Evolutionary conservation across 2,888 invertebrate genomes (phyloP).

Genomic region (Ornithoptera priamus): DNA sequence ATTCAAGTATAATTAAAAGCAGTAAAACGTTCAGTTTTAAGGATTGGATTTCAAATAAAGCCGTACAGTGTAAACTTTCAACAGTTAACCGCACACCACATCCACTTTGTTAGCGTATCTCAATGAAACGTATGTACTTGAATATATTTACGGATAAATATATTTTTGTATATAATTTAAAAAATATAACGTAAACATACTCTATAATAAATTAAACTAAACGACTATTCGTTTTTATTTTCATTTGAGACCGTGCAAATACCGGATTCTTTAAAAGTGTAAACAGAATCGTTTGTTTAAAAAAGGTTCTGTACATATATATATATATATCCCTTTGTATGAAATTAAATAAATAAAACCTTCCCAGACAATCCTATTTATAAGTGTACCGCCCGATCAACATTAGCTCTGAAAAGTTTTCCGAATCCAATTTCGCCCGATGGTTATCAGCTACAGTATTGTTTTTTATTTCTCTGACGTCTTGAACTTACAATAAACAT

Average conservation of each 20-base stretch:
- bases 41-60: constrained; percentile 24
- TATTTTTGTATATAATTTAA: no score
- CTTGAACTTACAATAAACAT: constrained; percentile 13
- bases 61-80: constrained; percentile 21
- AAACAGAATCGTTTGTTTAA: not conserved
- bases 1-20: constrained; percentile 2
- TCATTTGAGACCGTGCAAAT: not conserved
- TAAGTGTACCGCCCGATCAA: constrained; percentile 24
- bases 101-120: constrained; percentile 19
- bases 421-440: constrained; percentile 25
- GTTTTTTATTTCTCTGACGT: constrained; percentile 11
- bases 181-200: no score
- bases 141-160: constrained; percentile 8
- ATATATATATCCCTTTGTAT: not conserved
- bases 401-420: constrained; percentile 25
- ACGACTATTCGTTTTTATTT: no score
- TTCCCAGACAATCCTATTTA: constrained; percentile 12
- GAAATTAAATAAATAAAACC: constrained; percentile 12
- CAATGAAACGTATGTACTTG: constrained; percentile 9
- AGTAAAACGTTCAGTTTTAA: constrained; percentile 15
- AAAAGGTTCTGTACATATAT: not conserved
- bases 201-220: no score
- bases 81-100: constrained; percentile 22
- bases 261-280: not conserved
- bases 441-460: constrained; percentile 25